A percentile compares a stretch with the other conserved stretches of the same genome.
Conservation (phyloP, 1,140 invertebrate species). For the Nomia melanderi region DNA sequence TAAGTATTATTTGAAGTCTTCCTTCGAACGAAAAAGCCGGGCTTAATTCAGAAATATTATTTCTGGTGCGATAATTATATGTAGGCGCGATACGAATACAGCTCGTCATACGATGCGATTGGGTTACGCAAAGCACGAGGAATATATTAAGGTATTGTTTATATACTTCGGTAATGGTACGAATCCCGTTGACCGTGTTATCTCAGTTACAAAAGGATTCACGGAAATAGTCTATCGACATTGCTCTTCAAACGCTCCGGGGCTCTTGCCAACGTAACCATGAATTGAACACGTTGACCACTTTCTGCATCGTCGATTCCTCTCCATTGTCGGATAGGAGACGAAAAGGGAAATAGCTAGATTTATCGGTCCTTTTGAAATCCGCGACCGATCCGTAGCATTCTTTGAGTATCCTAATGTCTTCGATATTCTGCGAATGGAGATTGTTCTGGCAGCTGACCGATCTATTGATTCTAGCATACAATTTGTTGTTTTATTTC, state of each 20-base stretch:
- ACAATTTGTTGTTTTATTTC: neutral
- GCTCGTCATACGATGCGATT: too few relatives aligned
- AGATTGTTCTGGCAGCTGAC: constrained; percentile 22
- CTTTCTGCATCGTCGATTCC: constrained; percentile 17
- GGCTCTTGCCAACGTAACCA: neutral
- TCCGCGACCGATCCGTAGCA: neutral
- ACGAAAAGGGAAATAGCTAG: neutral
- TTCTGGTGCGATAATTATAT: too few relatives aligned
- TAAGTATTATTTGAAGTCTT: too few relatives aligned
- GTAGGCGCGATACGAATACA: too few relatives aligned
- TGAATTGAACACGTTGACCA: constrained; percentile 4
- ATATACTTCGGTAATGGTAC: neutral
- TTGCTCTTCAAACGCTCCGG: neutral
- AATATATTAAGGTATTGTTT: constrained; percentile 11
- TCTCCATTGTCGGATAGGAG: neutral
- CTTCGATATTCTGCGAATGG: constrained; percentile 7
- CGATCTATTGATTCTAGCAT: too few relatives aligned
- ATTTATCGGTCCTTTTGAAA: neutral
- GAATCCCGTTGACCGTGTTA: constrained; percentile 1
- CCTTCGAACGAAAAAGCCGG: too few relatives aligned
- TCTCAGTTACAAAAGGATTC: neutral
- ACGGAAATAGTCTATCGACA: constrained; percentile 32
- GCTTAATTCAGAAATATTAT: too few relatives aligned
- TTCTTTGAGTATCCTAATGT: constrained; percentile 7
- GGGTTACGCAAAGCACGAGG: too few relatives aligned